Conservation (phyloP, 37 sponge, comb jelly and placozoan species). For the Corticium candelabrum region DNA sequence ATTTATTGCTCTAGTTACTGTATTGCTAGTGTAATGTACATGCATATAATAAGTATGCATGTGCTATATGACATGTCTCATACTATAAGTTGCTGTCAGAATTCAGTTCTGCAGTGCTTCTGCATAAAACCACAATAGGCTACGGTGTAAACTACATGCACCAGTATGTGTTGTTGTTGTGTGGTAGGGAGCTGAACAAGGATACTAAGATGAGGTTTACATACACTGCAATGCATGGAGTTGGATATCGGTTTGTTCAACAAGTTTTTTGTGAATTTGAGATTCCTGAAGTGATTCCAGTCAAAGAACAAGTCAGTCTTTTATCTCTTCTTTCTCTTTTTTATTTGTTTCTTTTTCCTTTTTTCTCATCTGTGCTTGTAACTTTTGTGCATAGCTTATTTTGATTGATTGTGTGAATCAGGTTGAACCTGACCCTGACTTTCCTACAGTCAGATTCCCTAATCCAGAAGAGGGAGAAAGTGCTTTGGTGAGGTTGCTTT, state of each 20-base stretch:
- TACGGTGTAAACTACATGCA: background rate
- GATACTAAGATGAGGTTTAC: conserved; percentile 32
- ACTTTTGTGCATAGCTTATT: background rate
- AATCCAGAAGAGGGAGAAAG: conserved; percentile 99
- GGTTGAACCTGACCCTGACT: conserved; percentile 91
- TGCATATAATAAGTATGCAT: no score
- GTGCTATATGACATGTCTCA: no score
- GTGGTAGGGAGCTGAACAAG: background rate
- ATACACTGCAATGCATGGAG: conserved; percentile 98
- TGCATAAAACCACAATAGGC: background rate
- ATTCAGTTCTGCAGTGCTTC: background rate
- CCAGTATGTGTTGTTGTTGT: background rate
- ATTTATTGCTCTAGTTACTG: background rate
- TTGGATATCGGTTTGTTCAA: conserved; percentile 62
- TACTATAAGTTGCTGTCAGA: background rate
- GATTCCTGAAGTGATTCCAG: conserved; percentile 58
- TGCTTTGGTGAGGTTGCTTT: conserved; percentile 84
- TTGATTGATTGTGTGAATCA: conserved; percentile 7
- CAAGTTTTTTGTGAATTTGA: conserved; percentile 60
- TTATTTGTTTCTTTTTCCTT: background rate
- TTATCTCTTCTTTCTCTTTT: no score
- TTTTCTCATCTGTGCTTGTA: background rate
- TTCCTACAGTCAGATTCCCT: conserved; percentile 91
- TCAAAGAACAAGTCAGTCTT: conserved; percentile 70
- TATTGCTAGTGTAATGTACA: no score